Evolutionary conservation across 1,140 invertebrate species (phyloP).

Genomic region (Vanessa atalanta): DNA sequence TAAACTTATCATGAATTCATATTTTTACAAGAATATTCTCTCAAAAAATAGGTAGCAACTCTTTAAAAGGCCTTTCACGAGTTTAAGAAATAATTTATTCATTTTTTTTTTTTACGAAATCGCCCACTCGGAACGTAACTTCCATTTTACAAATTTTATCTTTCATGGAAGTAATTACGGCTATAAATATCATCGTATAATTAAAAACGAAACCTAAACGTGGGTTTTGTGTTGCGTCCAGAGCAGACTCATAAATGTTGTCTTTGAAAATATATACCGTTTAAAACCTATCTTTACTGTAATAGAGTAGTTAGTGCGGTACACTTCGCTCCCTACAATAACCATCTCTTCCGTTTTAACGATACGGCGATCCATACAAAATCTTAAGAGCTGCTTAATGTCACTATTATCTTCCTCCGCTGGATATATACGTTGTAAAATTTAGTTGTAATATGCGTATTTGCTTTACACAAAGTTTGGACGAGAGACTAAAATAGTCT

Average conservation of each 20-base stretch:
- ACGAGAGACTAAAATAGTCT: too few species aligned
- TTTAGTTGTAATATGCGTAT: neutral
- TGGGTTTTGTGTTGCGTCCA: neutral
- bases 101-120: neutral
- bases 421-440: neutral
- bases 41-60: too few species aligned
- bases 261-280: constrained; percentile 9
- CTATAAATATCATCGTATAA: constrained; percentile 1
- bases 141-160: neutral
- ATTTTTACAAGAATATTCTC: too few species aligned
- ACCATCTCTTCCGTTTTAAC: constrained; percentile 25
- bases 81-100: neutral
- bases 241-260: constrained; percentile 7
- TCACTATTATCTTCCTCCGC: constrained; percentile 21
- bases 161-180: neutral
- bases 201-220: constrained; percentile 1
- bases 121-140: neutral
- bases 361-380: constrained; percentile 29
- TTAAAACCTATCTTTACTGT: constrained; percentile 13
- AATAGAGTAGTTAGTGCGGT: constrained; percentile 25
- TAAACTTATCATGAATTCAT: too few species aligned
- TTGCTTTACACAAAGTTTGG: neutral
- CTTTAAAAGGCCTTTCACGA: too few species aligned
- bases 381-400: constrained; percentile 32
- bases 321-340: constrained; percentile 26